Base-by-base conservation (phyloP, 2,888 invertebrate genomes). In the Acanthococcus lagerstroemiae region DNA sequence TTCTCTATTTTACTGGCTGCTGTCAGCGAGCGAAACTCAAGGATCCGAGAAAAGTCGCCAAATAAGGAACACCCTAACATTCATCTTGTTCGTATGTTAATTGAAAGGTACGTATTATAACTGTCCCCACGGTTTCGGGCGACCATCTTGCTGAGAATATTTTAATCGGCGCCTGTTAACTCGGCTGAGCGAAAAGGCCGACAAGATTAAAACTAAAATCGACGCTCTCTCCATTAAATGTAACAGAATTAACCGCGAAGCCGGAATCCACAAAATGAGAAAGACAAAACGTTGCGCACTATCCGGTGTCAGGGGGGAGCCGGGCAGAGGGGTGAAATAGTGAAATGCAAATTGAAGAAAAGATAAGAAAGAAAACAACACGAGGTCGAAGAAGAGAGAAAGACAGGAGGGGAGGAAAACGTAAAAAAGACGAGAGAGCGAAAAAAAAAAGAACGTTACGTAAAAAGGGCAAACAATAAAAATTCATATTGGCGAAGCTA, bases 401-500 rank as follows among this genome's bases (percentile, higher is more conserved):
- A 19, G 25, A 19, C 54, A 37, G 50, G 17, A 25, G 26, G 17
- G 65, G 30, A 26, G 46, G 45, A 60, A 60, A 65, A 65, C 19
- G 52, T 19, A 55, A 63, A 67, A 55, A 56, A 65, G n/a, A 55
- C 48, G 68, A 67, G 68, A 67, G 60, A 67, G 45, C 55, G 46
- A 67, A 65, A 46, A 48, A 46, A 57, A 67, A 68, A 48, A 63
- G 63, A 17, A 25, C 54, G 68, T 63, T 67, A 52, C 52, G 55
- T 55, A 54, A 55, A 55, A 55, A 56, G 57, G 66, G 46, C 66
- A 66, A 66, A 69, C 70, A 72, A 71, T 71, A 71, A 72, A 72
- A 72, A 70, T 70, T 69, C 70, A 70, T 68, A 69, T 69, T 70
- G 69, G 69, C 69, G 68, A 61, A 68, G 68, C 69, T 72, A 72